phyloP scores from a whole-genome alignment of 2,113 vertebrate species.

The Lamprotornis superbus region DNA sequence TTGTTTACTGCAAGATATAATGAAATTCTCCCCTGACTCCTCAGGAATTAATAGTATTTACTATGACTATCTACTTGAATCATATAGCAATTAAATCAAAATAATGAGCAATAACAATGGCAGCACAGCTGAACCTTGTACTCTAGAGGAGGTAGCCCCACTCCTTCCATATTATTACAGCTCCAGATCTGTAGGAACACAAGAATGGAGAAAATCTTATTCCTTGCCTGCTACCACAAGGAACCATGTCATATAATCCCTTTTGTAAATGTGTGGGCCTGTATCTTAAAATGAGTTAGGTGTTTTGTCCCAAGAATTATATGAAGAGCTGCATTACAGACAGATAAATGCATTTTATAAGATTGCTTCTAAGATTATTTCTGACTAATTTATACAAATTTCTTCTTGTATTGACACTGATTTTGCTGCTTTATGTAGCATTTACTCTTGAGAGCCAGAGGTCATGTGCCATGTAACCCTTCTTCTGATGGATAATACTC shows the following conservation, averaged over 20 bases:
- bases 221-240: not conserved
- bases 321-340: not conserved
- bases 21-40: not conserved
- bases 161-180: not conserved
- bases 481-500: not conserved
- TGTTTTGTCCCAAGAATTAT: not conserved
- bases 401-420: not conserved
- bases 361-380: not conserved
- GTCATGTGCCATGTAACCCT: not conserved
- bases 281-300: not conserved
- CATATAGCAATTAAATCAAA: conserved; percentile 1
- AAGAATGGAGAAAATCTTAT: not conserved
- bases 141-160: not conserved
- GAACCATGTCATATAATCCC: not conserved
- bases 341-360: not conserved
- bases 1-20: not conserved
- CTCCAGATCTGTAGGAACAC: not conserved
- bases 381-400: not conserved
- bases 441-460: not conserved
- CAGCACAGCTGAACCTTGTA: not conserved
- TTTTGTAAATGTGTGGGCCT: not conserved
- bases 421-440: not conserved
- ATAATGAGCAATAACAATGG: conserved; percentile 5
- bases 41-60: not conserved
- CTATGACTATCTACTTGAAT: not conserved